Percentiles rank a stretch among this genome's conserved stretches.
Evolutionary conservation across 2,113 vertebrate species (phyloP).

Genomic region (Sinocyclocheilus rhinocerous): DNA sequence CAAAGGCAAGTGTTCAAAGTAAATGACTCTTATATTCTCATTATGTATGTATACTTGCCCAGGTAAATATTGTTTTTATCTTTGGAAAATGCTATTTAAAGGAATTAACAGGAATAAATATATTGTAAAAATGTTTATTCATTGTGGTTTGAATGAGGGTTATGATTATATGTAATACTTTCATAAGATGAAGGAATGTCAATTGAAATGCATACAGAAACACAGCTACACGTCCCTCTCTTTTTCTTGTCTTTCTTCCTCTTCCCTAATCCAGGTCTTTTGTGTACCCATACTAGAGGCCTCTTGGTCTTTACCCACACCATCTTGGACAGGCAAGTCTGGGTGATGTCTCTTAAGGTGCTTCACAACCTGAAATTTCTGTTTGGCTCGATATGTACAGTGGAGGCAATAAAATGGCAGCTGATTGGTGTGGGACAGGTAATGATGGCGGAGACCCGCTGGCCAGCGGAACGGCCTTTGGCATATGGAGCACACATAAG

Average conservation of each 20-base stretch:
- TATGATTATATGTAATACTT: not conserved
- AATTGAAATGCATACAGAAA: not conserved
- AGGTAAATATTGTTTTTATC: not conserved
- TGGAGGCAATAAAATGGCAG: slow-evolving; percentile 91
- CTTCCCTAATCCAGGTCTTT: slow-evolving; percentile 69
- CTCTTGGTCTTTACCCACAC: slow-evolving; percentile 84
- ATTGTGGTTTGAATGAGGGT: not conserved
- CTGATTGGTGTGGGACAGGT: slow-evolving; percentile 91
- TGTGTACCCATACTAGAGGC: slow-evolving; percentile 76
- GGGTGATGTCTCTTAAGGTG: slow-evolving; percentile 87
- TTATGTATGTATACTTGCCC: not conserved
- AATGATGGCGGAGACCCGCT: slow-evolving; percentile 91
- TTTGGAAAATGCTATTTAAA: not conserved
- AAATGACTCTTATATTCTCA: not conserved
- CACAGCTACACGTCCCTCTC: not conserved
- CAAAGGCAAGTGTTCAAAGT: not conserved
- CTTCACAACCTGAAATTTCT: slow-evolving; percentile 94
- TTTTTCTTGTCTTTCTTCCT: not conserved
- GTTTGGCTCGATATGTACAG: slow-evolving; percentile 93
- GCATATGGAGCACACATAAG: slow-evolving; percentile 86
- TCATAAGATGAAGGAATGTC: not conserved
- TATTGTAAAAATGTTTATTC: not conserved
- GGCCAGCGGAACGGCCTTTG: slow-evolving; percentile 92
- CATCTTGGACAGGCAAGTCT: slow-evolving; percentile 75
- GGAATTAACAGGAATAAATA: not conserved